A percentile compares a stretch with the other conserved stretches of the same genome.
phyloP scores from a whole-genome alignment of 2,797 vertebrate species.

The Phylloscopus collybita region DNA sequence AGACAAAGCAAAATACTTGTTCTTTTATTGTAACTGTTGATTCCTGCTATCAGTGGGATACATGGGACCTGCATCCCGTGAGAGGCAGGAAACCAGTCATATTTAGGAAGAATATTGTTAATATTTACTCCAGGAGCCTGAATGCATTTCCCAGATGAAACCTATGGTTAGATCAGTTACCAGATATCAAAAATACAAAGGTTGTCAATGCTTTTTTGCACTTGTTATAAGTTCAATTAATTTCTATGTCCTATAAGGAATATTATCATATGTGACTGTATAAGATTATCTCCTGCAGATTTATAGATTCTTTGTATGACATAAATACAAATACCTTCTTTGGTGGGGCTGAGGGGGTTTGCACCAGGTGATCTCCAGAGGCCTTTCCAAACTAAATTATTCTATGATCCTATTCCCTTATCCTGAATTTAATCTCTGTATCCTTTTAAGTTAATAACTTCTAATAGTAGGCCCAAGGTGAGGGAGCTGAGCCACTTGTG shows the following conservation, averaged over 20 bases:
- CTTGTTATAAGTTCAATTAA: background rate
- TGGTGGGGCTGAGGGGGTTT: background rate
- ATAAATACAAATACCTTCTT: background rate
- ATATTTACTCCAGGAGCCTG: background rate
- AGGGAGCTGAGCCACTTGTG: accelerated
- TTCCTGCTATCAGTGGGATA: background rate
- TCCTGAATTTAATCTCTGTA: background rate
- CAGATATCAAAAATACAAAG: background rate
- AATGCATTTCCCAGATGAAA: background rate
- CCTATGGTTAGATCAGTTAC: background rate
- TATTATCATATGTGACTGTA: background rate
- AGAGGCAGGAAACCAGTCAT: background rate
- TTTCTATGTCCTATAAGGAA: background rate
- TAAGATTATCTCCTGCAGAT: background rate
- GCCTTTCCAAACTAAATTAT: background rate
- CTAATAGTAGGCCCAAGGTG: background rate
- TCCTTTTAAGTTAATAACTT: background rate
- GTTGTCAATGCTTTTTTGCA: background rate
- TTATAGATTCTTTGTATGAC: background rate
- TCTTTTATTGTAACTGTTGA: background rate
- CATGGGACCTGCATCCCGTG: accelerated
- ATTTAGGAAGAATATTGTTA: background rate
- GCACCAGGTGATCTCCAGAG: background rate
- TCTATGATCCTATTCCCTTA: background rate
- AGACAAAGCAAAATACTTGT: background rate